Percentiles rank a stretch among this genome's conserved stretches.
Evolutionary conservation across 2,797 vertebrate species (phyloP).

Genomic region (Gadopsis marmoratus): DNA sequence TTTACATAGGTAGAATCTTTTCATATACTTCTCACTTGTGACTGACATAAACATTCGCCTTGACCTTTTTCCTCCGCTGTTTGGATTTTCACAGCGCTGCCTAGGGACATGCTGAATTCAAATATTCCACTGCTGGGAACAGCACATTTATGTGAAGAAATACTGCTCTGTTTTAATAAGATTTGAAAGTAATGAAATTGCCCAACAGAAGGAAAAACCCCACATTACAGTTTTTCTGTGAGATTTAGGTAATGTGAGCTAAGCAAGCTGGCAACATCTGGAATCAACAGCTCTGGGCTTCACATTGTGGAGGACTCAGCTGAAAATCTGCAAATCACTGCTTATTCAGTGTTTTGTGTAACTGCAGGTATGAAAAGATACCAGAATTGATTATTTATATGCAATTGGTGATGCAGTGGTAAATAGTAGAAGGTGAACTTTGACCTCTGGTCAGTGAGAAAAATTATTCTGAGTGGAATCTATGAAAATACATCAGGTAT

Average conservation of each 20-base stretch:
- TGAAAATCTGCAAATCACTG: background rate
- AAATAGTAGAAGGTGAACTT: background rate
- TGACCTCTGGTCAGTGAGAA: background rate
- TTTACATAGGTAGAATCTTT: constrained; percentile 13
- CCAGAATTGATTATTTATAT: background rate
- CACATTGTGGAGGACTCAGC: background rate
- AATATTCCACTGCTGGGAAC: constrained; percentile 13
- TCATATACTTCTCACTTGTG: constrained; percentile 31
- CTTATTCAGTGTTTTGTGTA: background rate
- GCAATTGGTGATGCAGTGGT: background rate
- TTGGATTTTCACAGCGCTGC: constrained; percentile 15
- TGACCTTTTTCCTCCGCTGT: constrained; percentile 19
- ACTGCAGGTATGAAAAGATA: background rate
- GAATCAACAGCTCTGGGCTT: constrained; percentile 3
- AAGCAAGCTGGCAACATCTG: constrained; percentile 9
- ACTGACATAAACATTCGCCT: constrained; percentile 12
- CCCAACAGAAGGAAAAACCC: background rate
- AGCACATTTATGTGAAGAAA: constrained; percentile 10
- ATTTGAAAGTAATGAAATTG: constrained; percentile 14
- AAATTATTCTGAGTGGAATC: too few relatives aligned
- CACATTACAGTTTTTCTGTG: background rate
- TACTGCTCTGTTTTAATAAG: constrained; percentile 4
- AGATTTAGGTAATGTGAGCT: constrained; percentile 5
- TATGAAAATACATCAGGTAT: background rate
- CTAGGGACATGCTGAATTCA: constrained; percentile 21